A percentile compares a stretch with the other conserved stretches of the same genome.
Evolutionary conservation across 1,140 invertebrate genomes (phyloP).

Genomic region (Neodiprion lecontei): DNA sequence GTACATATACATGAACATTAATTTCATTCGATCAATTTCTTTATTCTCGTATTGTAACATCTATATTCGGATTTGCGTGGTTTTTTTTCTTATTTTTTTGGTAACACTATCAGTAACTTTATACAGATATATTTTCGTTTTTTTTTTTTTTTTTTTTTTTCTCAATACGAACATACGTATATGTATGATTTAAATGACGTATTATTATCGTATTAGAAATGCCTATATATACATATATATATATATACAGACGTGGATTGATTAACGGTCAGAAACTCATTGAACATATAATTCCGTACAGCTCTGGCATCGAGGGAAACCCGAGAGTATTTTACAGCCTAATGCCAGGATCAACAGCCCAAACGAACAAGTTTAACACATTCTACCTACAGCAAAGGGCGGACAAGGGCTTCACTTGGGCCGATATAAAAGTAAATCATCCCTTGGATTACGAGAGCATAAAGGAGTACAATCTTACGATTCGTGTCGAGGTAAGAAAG

Average conservation of each 20-base stretch:
- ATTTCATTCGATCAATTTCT: too few species aligned
- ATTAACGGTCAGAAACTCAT: too few species aligned
- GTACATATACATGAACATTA: too few species aligned
- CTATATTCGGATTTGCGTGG: not conserved
- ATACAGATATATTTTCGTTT: too few species aligned
- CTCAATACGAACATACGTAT: too few species aligned
- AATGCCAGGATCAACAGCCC: conserved; percentile 93
- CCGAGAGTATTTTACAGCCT: conserved; percentile 93
- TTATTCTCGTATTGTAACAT: not conserved
- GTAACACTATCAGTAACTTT: not conserved
- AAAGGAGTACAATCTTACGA: conserved; percentile 94
- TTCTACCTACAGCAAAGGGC: conserved; percentile 93
- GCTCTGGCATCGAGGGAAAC: conserved; percentile 95
- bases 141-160: too few species aligned
- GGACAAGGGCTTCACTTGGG: conserved; percentile 91
- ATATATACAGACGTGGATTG: too few species aligned
- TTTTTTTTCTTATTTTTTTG: not conserved
- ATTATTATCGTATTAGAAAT: too few species aligned
- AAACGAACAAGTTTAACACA: conserved; percentile 94
- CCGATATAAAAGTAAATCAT: conserved; percentile 95
- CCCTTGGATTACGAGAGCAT: conserved; percentile 94
- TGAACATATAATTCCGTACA: conserved; percentile 50
- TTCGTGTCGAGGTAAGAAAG: conserved; percentile 86
- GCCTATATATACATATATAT: too few species aligned
- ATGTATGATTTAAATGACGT: too few species aligned